A percentile compares a stretch with the other conserved stretches of the same genome.
Evolutionary conservation across 2,797 vertebrate species (phyloP).

Genomic region (Thamnophis elegans): DNA sequence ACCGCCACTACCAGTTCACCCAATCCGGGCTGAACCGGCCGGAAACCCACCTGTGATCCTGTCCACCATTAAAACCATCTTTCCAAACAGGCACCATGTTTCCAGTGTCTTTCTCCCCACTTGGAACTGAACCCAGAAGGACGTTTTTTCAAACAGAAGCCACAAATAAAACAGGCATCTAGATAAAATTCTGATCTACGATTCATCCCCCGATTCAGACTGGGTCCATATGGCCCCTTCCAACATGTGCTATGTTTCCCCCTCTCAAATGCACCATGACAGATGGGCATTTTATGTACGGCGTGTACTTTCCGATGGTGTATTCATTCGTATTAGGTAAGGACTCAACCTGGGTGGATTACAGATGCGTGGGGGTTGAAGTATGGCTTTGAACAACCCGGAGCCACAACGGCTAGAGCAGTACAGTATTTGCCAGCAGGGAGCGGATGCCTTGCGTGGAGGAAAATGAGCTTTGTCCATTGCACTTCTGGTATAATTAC

Average conservation of each 20-base stretch:
- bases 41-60: too few species aligned
- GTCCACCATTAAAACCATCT: too few species aligned
- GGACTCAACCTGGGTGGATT: not conserved
- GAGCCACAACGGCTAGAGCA: not conserved
- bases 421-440: not conserved
- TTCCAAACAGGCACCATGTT: too few species aligned
- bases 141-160: not conserved
- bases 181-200: too few species aligned
- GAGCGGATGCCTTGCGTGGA: constrained; percentile 15
- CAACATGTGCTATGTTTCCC: not conserved
- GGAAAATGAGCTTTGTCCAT: constrained; percentile 50
- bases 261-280: not conserved
- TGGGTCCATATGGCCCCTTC: not conserved
- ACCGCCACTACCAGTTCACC: too few species aligned
- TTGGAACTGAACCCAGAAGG: too few species aligned
- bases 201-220: not conserved
- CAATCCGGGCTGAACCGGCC: too few species aligned
- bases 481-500: constrained; percentile 57
- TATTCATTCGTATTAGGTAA: not conserved
- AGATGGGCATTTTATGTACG: not conserved
- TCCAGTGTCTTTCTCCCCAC: too few species aligned
- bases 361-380: constrained; percentile 31
- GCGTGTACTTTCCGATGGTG: not conserved
- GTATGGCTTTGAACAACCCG: not conserved
- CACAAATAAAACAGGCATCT: too few species aligned